These are phyloP conservation scores for Carcinoscorpius rotundicauda DNA, from an alignment of 1,140 invertebrate genomes.

Conservation along the genomic window DNA sequence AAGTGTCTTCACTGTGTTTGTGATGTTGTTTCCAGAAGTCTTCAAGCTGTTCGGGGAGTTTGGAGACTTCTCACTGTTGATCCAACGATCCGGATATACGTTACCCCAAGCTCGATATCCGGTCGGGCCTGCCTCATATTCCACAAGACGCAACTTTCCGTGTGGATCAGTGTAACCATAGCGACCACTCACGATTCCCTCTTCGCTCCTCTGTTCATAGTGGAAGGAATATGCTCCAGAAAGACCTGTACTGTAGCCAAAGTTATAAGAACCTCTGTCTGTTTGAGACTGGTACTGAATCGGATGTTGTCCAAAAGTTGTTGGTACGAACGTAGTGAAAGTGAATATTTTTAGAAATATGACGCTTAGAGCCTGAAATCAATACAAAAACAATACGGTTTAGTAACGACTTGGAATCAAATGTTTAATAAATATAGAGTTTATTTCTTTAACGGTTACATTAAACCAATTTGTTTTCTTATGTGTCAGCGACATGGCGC, in stretches of 20 bases:
- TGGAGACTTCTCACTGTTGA: conserved; percentile 7
- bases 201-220: conserved; percentile 68
- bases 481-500: too few relatives aligned
- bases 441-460: too few relatives aligned
- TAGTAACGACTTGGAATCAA: too few relatives aligned
- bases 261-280: conserved; percentile 64
- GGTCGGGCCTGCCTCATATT: conserved; percentile 67
- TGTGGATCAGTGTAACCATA: conserved; percentile 80
- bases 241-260: conserved; percentile 76
- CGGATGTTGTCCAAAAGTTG: background rate
- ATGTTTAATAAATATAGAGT: too few relatives aligned
- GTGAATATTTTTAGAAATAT: too few relatives aligned
- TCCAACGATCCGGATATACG: conserved; percentile 10
- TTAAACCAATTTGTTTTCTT: too few relatives aligned
- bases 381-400: too few relatives aligned
- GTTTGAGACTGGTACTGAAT: conserved; percentile 21
- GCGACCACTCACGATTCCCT: conserved; percentile 74
- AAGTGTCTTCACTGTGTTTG: too few relatives aligned
- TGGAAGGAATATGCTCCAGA: conserved; percentile 58
- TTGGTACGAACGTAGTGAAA: too few relatives aligned
- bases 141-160: conserved; percentile 73
- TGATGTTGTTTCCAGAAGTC: too few relatives aligned
- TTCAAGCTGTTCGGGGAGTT: too few relatives aligned
- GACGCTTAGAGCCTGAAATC: too few relatives aligned
- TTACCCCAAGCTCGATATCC: conserved; percentile 21